Evolutionary conservation across 2,797 vertebrate species (phyloP).

Genomic region (Diglossa cyanea): DNA sequence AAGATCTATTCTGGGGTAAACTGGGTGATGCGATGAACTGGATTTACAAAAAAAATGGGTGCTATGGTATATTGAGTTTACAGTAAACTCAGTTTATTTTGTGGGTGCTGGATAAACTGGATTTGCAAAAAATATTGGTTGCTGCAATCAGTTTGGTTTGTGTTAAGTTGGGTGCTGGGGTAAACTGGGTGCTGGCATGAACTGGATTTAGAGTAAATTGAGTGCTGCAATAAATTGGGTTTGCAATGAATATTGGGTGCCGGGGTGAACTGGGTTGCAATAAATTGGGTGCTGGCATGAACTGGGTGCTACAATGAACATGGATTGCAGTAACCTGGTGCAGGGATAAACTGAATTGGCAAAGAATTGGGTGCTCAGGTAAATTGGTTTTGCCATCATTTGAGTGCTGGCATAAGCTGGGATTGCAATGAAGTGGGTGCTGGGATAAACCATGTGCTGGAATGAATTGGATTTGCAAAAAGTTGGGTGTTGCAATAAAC

Average conservation of each 20-base stretch:
- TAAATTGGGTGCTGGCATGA: not conserved
- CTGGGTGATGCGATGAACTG: not conserved
- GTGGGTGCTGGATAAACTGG: not conserved
- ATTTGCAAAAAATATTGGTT: not conserved
- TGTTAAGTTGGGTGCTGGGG: not conserved
- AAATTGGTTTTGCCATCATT: not conserved
- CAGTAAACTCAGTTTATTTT: not conserved
- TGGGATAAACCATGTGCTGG: not conserved
- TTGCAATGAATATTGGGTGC: not conserved
- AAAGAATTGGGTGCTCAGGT: not conserved
- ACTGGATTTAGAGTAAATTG: not conserved
- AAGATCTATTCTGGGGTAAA: not conserved
- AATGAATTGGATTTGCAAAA: not conserved
- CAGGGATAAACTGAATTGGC: not conserved
- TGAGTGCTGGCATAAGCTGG: not conserved
- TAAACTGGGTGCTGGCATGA: not conserved
- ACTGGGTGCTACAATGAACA: not conserved
- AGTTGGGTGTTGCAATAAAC: not conserved
- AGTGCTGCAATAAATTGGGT: not conserved
- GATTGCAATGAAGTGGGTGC: not conserved
- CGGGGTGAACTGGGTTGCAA: not conserved
- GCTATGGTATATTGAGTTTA: not conserved
- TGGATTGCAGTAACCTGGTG: not conserved
- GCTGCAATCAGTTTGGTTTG: not conserved
- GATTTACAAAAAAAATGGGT: not conserved